Evolutionary conservation across 2,113 vertebrate genomes (phyloP).

Genomic region (Actenoides hombroni): DNA sequence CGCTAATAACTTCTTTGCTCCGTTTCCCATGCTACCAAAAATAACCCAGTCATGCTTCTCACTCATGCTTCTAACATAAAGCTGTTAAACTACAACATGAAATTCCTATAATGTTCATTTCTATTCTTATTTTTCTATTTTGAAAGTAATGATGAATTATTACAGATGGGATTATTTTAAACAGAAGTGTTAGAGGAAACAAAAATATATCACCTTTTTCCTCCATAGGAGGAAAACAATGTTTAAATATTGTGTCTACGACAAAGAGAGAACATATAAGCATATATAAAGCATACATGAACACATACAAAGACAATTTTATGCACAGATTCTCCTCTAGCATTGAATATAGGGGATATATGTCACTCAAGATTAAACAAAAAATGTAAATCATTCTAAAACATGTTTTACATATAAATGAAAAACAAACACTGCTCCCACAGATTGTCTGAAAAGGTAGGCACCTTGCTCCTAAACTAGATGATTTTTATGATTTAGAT

Average conservation of each 20-base stretch:
- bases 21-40: neutral
- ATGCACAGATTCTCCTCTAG: neutral
- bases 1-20: neutral
- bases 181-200: neutral
- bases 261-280: neutral
- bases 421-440: neutral
- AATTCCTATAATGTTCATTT: neutral
- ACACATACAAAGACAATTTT: neutral
- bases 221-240: neutral
- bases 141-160: neutral
- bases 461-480: too few relatives aligned
- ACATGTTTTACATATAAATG: neutral
- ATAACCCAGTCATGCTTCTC: neutral
- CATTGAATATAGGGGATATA: neutral
- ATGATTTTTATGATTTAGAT: too few relatives aligned
- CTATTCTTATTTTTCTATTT: neutral
- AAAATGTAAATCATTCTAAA: neutral
- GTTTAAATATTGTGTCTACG: neutral
- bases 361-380: neutral
- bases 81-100: neutral
- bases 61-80: neutral
- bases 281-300: neutral
- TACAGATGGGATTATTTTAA: neutral
- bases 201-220: neutral
- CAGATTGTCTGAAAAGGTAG: too few relatives aligned